Evolutionary conservation across 2,888 invertebrate genomes (phyloP), one percentile per base, ranked within the genome.

Genomic region (Acanthopleura granulata): DNA sequence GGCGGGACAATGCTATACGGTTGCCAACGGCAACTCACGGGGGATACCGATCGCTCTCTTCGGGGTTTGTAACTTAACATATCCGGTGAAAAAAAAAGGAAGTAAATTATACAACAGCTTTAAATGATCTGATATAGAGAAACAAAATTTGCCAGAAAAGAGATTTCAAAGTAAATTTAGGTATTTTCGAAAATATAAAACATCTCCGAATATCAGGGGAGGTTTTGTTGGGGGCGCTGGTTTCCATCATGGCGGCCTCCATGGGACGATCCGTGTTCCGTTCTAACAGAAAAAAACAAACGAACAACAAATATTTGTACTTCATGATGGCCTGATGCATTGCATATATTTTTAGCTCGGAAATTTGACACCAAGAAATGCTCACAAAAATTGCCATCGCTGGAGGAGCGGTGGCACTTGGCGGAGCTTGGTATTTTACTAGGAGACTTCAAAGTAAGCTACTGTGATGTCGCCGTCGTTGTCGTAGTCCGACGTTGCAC

Each of bases 371-470:
- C 40, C 4, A 40, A 40, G 40, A 40, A 40, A 40, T 40, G 40
- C 40, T 40, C 9, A 40, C 40, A 22, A 18, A 57, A 57, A 12
- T 57, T 22, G 57, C 57, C 22, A 22, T 57, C 57, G 57, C 22
- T 4, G 75, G 77, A 57, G 80, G 78, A 22, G 30, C 76, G 49
- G 57, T 77, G 6, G 74, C 76, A 25, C 16, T 80, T 22, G 77
- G 78, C 15, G 74, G 76, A 27, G 80, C 72, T n/a, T 49, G 70
- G 15, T 78, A 75, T 72, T 78, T 79, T 61, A 75, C 72, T 9
- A 29, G 29, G n/a, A 79, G 76, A 73, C 74, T 80, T 29, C 77
- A 79, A 75, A 73, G 80, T 80, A 25, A 73, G 29, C 4, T n/a
- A n/a, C n/a, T n/a, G 40, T 40, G 3, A 9, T 40, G 3, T 40